Base-by-base conservation (phyloP, 37 sponge, comb jelly and placozoan species). In the Crambe crambe region DNA sequence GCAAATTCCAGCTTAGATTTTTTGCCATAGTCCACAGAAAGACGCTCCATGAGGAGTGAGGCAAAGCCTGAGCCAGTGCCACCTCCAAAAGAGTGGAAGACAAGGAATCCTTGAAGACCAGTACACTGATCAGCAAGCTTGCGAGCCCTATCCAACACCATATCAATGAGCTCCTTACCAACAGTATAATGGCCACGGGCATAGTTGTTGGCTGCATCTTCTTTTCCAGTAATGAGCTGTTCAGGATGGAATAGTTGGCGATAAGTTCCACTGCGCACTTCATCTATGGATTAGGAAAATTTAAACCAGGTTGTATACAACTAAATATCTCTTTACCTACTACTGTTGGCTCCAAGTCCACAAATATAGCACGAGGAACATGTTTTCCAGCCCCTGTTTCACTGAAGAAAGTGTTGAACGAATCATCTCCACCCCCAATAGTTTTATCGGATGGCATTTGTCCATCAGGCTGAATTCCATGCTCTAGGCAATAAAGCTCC, bases 401-500 rank as follows among this genome's bases (percentile, higher is more conserved):
- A 74, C 97, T 96, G 86, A 98, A 98, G 85, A 98, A 98, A 58
- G 99, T 98, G 89, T 94, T 95, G 95, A 92, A 95, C 42, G 96
- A 98, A 82, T 95, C 96, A 74, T 95, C 96, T 41, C 96, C 96
- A 34, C 92, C 94, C 42, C 99, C 99, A 72, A 98, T 91, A 64
- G 94, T 91, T 80, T 98, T 95, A 87, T 98, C 96, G 22, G 94
- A 93, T 42, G 96, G 96, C 96, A 98, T 91, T 75, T 96, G 94
- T 40, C 99, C 99, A 72, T 96, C 92, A 67, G 99, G 99, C 79
- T 98, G 94, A 68, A 98, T 98, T 20, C 99, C 99, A 63, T 98
- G 99, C 81, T 98, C 99, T 62, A 98, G 73, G 58, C 99, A 98
- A 90, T 96, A 98, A 42, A 98, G 92, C 75, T 98, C 99, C 99